Percentiles rank a stretch among this genome's conserved stretches.
phyloP scores from a whole-genome alignment of 2,797 vertebrate genomes.

The Clamator glandarius region DNA sequence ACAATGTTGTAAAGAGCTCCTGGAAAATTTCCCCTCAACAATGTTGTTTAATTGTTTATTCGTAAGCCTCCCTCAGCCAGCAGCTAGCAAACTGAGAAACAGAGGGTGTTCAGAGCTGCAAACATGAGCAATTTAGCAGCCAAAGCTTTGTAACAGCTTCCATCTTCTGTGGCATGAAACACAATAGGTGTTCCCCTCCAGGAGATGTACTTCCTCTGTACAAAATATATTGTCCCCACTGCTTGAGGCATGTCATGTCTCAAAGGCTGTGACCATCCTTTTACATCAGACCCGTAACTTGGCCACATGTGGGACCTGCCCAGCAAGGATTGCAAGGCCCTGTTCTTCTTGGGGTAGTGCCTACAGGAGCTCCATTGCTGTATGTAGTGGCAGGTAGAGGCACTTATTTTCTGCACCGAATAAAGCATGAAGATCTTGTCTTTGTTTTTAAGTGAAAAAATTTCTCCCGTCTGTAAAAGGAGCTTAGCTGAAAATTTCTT shows the following conservation, averaged over 20 bases:
- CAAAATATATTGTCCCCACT: neutral
- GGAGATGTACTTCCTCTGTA: neutral
- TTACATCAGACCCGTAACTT: neutral
- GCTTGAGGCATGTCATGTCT: neutral
- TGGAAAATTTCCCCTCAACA: neutral
- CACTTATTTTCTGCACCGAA: neutral
- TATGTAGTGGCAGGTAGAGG: accelerated
- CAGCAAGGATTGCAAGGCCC: neutral
- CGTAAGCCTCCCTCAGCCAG: neutral
- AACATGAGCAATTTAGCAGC: neutral
- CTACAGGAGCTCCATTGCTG: neutral
- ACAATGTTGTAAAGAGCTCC: conserved; percentile 8
- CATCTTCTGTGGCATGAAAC: neutral
- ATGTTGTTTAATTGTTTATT: conserved; percentile 39
- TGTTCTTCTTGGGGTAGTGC: neutral
- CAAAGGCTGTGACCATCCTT: neutral
- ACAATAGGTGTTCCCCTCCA: neutral
- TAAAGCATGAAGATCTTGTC: neutral
- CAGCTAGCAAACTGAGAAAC: neutral
- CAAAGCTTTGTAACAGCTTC: neutral
- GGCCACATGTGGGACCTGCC: neutral
- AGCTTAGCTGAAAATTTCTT: neutral
- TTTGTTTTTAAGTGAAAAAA: neutral
- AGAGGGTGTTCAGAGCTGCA: neutral
- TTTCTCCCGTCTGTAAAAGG: neutral